Percentiles rank a stretch among this genome's conserved stretches.
Conservation (phyloP, 2,113 vertebrate species). For the Atrichornis clamosus region DNA sequence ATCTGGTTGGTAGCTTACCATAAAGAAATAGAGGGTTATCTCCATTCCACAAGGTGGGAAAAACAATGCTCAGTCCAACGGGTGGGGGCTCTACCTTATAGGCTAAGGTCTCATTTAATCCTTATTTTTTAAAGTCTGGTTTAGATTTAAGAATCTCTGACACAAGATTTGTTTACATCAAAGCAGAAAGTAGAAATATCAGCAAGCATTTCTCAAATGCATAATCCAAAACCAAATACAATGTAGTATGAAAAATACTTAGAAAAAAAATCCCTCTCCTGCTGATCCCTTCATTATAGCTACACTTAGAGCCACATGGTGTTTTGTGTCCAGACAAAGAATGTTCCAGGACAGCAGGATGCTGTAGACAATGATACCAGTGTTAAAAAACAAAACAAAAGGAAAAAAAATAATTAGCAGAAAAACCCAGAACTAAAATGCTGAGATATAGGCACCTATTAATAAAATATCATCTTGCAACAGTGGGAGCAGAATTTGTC, state of each 20-base stretch:
- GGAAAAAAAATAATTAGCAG: background rate
- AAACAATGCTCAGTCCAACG: conserved; percentile 24
- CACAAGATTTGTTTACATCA: conserved; percentile 30
- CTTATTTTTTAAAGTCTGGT: background rate
- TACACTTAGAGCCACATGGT: background rate
- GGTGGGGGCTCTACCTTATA: background rate
- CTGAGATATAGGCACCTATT: background rate
- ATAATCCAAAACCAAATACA: conserved; percentile 10
- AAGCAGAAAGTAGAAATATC: conserved; percentile 20
- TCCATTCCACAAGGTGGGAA: conserved; percentile 30
- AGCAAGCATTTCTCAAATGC: conserved; percentile 1
- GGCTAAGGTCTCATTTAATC: background rate
- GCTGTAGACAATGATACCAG: background rate
- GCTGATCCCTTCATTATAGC: background rate
- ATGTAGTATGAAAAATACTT: background rate
- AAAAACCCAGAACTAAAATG: background rate
- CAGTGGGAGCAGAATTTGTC: background rate
- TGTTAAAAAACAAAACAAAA: background rate
- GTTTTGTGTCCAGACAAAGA: conserved; percentile 8
- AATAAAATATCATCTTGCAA: background rate
- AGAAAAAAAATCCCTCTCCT: background rate
- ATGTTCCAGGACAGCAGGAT: background rate
- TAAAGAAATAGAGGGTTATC: conserved; percentile 59
- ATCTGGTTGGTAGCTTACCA: conserved; percentile 55
- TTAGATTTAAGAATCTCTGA: background rate